These are phyloP conservation scores for Diachasma alloeum DNA, from an alignment of 1,140 invertebrate species.

Conservation along the genomic window DNA sequence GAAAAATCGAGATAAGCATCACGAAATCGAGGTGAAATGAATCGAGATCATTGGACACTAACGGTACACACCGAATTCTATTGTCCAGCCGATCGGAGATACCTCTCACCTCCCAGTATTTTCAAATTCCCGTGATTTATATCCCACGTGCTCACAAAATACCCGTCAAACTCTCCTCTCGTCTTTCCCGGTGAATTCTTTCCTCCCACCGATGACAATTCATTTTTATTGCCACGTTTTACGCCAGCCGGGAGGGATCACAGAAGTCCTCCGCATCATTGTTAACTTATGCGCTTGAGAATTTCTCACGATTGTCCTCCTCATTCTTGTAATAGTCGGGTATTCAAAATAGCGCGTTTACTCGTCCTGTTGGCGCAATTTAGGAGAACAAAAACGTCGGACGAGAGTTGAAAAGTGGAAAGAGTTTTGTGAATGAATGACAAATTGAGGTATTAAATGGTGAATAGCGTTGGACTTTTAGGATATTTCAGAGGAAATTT, in stretches of 20 bases:
- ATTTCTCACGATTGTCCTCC: slow-evolving; percentile 63
- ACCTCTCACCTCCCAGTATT: too few species aligned
- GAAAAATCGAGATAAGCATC: neutral
- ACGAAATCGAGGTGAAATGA: neutral
- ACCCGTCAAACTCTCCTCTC: too few species aligned
- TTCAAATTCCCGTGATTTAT: too few species aligned
- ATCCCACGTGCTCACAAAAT: too few species aligned
- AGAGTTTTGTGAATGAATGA: neutral
- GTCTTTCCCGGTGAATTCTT: neutral
- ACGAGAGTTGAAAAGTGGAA: neutral
- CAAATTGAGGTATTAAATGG: neutral
- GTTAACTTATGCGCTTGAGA: slow-evolving; percentile 51
- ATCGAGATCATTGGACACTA: neutral
- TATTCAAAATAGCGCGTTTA: slow-evolving; percentile 58
- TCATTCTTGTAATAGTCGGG: slow-evolving; percentile 54
- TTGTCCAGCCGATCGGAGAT: neutral
- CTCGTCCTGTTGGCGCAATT: slow-evolving; percentile 52
- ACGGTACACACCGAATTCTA: slow-evolving; percentile 17
- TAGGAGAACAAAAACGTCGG: slow-evolving; percentile 15
- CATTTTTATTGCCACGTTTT: slow-evolving; percentile 1
- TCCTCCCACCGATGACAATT: slow-evolving; percentile 21
- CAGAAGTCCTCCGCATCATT: slow-evolving; percentile 44
- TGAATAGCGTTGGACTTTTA: too few species aligned
- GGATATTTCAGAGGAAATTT: too few species aligned
- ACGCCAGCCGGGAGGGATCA: slow-evolving; percentile 43